These are phyloP conservation scores for Rafetus swinhoei DNA, from an alignment of 2,113 vertebrate species.

Conservation along the genomic window DNA sequence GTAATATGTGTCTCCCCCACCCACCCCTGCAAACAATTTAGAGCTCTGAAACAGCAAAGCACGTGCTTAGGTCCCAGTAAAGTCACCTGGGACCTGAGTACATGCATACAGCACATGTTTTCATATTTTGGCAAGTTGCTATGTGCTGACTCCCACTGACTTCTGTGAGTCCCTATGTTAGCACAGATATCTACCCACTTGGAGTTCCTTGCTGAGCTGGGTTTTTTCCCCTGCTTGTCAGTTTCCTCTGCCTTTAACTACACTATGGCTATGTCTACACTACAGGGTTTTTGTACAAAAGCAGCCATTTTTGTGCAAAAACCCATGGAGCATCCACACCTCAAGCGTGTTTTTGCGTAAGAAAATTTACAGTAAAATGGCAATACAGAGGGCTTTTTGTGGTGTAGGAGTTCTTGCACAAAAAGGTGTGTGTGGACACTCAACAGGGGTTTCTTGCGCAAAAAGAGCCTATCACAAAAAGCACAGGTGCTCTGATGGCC, in stretches of 20 bases:
- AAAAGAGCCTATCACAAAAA: no score
- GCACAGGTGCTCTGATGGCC: no score
- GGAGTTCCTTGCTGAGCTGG: background rate
- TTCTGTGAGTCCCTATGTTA: background rate
- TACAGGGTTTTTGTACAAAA: no score
- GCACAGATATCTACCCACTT: no score
- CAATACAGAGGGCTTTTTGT: no score
- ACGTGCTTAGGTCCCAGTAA: background rate
- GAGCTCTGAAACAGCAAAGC: background rate
- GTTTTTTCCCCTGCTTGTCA: background rate
- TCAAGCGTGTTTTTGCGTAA: no score
- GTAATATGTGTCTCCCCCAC: accelerated
- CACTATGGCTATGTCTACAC: background rate
- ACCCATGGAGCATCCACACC: no score
- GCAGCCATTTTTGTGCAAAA: no score
- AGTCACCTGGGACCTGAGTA: background rate
- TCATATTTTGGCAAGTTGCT: background rate
- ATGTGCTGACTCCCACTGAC: background rate
- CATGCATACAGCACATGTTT: background rate
- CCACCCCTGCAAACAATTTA: accelerated
- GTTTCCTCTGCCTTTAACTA: background rate
- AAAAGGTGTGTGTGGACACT: no score
- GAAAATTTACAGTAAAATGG: no score
- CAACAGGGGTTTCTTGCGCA: no score
- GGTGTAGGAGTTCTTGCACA: no score